Percentiles rank a stretch among this genome's conserved stretches.
Evolutionary conservation across 1,140 invertebrate species (phyloP).

Genomic region (Drosophila ironensis): DNA sequence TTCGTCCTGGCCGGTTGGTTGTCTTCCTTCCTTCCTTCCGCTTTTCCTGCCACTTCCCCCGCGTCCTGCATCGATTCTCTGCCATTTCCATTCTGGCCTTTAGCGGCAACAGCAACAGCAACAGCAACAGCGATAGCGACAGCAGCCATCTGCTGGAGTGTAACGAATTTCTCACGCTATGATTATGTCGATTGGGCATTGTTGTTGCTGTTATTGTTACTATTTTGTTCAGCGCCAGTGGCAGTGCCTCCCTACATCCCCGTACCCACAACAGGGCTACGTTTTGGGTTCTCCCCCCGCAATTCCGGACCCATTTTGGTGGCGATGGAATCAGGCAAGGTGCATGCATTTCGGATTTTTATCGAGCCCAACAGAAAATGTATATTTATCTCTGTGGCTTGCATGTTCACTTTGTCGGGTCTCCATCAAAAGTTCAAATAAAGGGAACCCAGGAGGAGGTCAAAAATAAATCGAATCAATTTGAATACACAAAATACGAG

Average conservation of each 20-base stretch:
- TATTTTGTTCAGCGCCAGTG: slow-evolving; percentile 45
- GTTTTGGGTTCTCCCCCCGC: not conserved
- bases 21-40: too few relatives aligned
- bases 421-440: slow-evolving; percentile 11
- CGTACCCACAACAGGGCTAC: not conserved
- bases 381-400: slow-evolving; percentile 7
- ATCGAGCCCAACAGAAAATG: slow-evolving; percentile 57
- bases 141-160: slow-evolving; percentile 66
- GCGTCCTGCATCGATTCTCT: too few relatives aligned
- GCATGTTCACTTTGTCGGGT: slow-evolving; percentile 38
- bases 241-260: not conserved
- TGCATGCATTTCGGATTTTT: slow-evolving; percentile 60
- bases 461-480: not conserved
- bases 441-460: not conserved
- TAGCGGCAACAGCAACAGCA: slow-evolving; percentile 44
- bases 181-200: slow-evolving; percentile 77
- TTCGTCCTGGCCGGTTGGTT: slow-evolving; percentile 20
- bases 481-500: too few relatives aligned
- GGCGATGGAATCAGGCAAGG: slow-evolving; percentile 44
- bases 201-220: slow-evolving; percentile 58
- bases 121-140: slow-evolving; percentile 44
- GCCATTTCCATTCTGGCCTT: slow-evolving; percentile 60
- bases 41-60: slow-evolving; percentile 6
- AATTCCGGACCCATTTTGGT: not conserved
- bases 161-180: slow-evolving; percentile 81